Conservation (phyloP, 2,113 vertebrate species). For the Lasiurus cinereus region DNA sequence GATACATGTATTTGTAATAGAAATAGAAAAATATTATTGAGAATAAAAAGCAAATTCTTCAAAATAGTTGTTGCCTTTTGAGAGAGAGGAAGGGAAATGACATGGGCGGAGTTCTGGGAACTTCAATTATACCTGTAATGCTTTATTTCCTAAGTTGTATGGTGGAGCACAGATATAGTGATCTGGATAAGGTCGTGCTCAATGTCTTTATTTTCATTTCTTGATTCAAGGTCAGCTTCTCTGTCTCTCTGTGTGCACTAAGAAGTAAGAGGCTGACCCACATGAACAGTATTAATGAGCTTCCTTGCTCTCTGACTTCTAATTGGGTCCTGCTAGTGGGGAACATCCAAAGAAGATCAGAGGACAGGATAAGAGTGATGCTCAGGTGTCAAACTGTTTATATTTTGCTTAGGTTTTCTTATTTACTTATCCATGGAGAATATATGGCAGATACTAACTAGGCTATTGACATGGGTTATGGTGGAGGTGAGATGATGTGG, state of each 20-base stretch:
- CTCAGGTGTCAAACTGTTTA: neutral
- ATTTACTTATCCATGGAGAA: conserved; percentile 35
- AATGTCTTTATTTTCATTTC: neutral
- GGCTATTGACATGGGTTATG: neutral
- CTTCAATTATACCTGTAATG: neutral
- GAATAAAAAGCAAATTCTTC: neutral
- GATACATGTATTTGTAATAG: neutral
- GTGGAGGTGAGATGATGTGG: neutral
- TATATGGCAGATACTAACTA: neutral
- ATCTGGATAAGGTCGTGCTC: neutral
- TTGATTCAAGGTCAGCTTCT: neutral
- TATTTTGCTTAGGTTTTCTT: conserved; percentile 4
- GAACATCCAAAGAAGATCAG: neutral
- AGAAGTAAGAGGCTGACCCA: neutral
- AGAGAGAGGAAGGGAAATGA: neutral
- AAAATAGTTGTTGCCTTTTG: neutral
- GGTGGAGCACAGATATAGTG: neutral
- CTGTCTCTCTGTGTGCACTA: neutral
- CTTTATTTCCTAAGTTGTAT: neutral
- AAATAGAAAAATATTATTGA: neutral
- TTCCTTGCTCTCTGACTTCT: neutral
- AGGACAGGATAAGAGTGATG: neutral
- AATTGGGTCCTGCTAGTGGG: neutral
- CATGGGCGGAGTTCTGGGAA: neutral
- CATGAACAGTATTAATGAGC: neutral